Evolutionary conservation across 1,140 invertebrate species (phyloP), one percentile per base, ranked within the genome.

Genomic region (Bombus breviceps): DNA sequence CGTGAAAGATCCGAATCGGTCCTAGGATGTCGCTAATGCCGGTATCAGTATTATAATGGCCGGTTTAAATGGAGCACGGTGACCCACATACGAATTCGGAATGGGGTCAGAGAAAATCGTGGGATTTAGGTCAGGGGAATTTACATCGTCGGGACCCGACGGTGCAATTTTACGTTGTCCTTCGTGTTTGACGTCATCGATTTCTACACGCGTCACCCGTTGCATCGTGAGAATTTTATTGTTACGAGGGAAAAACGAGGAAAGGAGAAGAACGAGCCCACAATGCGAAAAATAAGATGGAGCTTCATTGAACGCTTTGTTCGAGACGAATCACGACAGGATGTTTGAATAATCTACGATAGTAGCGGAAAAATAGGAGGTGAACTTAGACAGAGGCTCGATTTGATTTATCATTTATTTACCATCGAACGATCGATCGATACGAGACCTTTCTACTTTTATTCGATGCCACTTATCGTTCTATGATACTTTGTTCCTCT

Each of bases 71-170:
- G 69, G 37, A 37, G 15, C 75, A 64, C 69, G 18, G 28, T 73
- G 80, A 73, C 80, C 80, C 47, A 81, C 80, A 81, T 81, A 59
- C 68, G 68, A 69, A 69, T 69, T 37, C 47, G 34, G 47, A 81
- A 72, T 81, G 37, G 68, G 79, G 79, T 81, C 68, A 81, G 68
- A 72, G 79, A 81, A 43, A 81, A 81, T 72, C 47, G 53, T 22
- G 18, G 47, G 79, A 81, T 72, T 81, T 81, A 72, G 79, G 79
- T 81, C 79, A 81, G 79, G 68, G 68, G 53, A 81, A 73, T 81
- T 81, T 81, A n/a, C 68, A 73, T 81, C 28, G 37, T 34, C 28
- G 53, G 79, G 47, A 81, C n/a, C 37, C 18, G 41, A 41, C 64
- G 28, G 69, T 43, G 53, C 68, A 62, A 68, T 72, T 81, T 71